Base-by-base conservation (phyloP, 2,888 invertebrate genomes). In the Tyria jacobaeae region DNA sequence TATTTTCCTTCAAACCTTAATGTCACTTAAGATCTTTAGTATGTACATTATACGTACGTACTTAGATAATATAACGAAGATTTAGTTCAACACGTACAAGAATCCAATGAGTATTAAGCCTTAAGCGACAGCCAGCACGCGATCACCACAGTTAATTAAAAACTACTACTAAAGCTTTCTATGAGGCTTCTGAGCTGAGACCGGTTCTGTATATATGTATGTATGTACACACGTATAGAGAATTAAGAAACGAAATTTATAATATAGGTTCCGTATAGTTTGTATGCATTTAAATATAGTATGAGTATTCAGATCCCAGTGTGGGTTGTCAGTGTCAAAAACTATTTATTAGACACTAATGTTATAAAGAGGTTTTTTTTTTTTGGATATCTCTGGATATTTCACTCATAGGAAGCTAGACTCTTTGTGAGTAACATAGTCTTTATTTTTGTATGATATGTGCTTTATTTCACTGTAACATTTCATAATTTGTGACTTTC, bases 81-180 rank as follows among this genome's bases (percentile, higher is more conserved):
- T 21, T 44, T 44, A 44, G 44, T 44, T 44, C 21, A 44, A 44
- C 21, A 44, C 21, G 44, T 21, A 44, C 21, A 44, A 44, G 21
- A 12, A 21, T 49, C 3, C 15, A 57, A 15, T 14, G 2, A 4
- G 5, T 44, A 44, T 44, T 21, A 27, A 47, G 54, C 71, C 59
- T 3, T 21, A 25, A 39, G 60, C 64, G 75, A 77, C 75, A 62
- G 50, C n/a, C 9, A 44, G 68, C 76, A 73, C 78, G 76, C 65
- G 76, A 66, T 59, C 52, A 63, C 63, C 52, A 71, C 60, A 71
- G 68, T 58, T 76, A 75, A 73, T 77, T 71, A 76, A 79, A 65
- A 72, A 66, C 66, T 44, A 53, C 59, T 68, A 64, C 69, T 68
- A 70, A n/a, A 59, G 73, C 78, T 78, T 76, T 80, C 79, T 76